phyloP scores from a whole-genome alignment of 2,888 invertebrate species.

The Aleiodes testaceus region DNA sequence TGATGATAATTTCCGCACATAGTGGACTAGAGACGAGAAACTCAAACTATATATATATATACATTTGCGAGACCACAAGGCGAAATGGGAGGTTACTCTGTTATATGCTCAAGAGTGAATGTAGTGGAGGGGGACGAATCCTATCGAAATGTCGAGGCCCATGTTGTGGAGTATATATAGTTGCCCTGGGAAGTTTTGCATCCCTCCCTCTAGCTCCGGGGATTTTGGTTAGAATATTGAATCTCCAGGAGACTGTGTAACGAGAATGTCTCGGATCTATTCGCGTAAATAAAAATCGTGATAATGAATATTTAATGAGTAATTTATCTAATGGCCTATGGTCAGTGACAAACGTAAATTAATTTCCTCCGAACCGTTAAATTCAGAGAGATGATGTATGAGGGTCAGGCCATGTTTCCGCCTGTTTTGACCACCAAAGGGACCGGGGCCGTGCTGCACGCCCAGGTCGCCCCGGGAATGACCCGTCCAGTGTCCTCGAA shows the following conservation, averaged over 20 bases:
- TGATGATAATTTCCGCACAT: too few relatives aligned
- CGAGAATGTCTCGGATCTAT: constrained; percentile 48
- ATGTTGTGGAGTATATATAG: constrained; percentile 24
- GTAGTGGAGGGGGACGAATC: constrained; percentile 9
- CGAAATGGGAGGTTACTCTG: constrained; percentile 19
- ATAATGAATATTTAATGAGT: not conserved
- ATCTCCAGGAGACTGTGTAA: constrained; percentile 71
- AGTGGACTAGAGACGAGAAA: not conserved
- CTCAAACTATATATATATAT: not conserved
- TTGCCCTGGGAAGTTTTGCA: constrained; percentile 67
- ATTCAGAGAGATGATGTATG: constrained; percentile 64
- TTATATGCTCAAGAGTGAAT: not conserved
- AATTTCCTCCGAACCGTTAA: constrained; percentile 30
- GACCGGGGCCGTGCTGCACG: constrained; percentile 69
- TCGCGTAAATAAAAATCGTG: too few relatives aligned
- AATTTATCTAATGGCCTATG: not conserved
- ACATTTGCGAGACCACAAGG: not conserved
- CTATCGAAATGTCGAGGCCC: constrained; percentile 29
- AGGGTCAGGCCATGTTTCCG: constrained; percentile 72
- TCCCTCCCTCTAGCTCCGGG: constrained; percentile 67
- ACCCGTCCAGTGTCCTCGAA: constrained; percentile 54
- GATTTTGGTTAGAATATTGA: constrained; percentile 73
- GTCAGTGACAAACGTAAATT: not conserved
- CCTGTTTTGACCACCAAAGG: constrained; percentile 73
- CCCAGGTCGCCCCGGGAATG: constrained; percentile 67